Base-by-base conservation (phyloP, 1,140 invertebrate species). In the Catajapyx aquilonaris region DNA sequence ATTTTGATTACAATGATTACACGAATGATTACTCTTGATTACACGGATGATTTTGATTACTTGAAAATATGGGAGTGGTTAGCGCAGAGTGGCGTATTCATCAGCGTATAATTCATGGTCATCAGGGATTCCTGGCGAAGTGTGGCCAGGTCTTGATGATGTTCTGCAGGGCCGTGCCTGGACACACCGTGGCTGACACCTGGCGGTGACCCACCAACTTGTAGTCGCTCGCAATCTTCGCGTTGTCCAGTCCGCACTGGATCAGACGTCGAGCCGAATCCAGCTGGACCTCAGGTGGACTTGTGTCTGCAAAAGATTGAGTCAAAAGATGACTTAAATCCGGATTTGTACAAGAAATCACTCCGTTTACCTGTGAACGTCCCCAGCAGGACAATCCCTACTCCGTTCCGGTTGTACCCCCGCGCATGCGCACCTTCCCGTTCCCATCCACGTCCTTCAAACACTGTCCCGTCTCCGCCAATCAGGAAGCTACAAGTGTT, bases 391-490 rank as follows among this genome's bases (percentile, higher is more conserved):
- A 68, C 70, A 43, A 83, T 76, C 34, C 76, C 80, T 19, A 79
- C 61, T 38, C 69, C 69, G 34, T 68, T 62, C 18, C 46, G 48
- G 48, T 83, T 81, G 52, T 71, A 77, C 30, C 58, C 61, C 7
- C 61, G 51, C 2, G 73, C 62, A 45, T 81, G 77, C 1, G 73
- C 69, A 0, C 77, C 77, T 1, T 65, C 40, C 1, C 52, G 49
- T 15, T 65, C 59, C 75, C 75, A 83, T 3, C 76, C 78, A 9
- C 78, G 64, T 2, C 74, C 79, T 48, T 77, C 73, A 46, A 81
- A 85, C 5, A 69, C 70, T 9, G 63, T 59, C 0, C 70, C 71
- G 50, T 76, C 72, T 20, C 65, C 66, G 3, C 71, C 73, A 23
- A 76, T 62, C 19, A 73, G 40, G 47, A 79, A 79, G 49, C 68